A percentile compares a stretch with the other conserved stretches of the same genome.
phyloP scores from a whole-genome alignment of 2,113 vertebrate species.

The Pseudorhombus dupliciocellatus region DNA sequence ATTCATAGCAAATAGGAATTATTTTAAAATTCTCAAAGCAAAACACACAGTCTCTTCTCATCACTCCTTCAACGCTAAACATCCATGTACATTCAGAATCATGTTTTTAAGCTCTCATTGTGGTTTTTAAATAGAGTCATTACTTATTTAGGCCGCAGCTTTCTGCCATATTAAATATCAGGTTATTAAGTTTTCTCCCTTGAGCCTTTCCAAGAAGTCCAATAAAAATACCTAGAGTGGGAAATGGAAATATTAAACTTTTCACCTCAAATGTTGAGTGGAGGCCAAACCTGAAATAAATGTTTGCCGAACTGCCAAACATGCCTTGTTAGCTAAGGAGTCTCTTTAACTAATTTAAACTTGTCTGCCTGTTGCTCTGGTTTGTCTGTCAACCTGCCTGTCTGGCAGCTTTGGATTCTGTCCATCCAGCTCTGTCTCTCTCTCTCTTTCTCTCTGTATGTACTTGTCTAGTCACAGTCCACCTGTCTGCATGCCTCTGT shows the following conservation, averaged over 20 bases:
- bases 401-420: neutral
- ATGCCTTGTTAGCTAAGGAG: slow-evolving; percentile 28
- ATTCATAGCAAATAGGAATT: neutral
- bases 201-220: slow-evolving; percentile 28
- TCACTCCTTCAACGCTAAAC: slow-evolving; percentile 4
- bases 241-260: slow-evolving; percentile 56
- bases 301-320: slow-evolving; percentile 28
- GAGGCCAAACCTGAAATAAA: slow-evolving; percentile 53
- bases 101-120: slow-evolving; percentile 12
- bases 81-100: slow-evolving; percentile 16
- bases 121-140: slow-evolving; percentile 24
- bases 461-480: slow-evolving; percentile 1
- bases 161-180: slow-evolving; percentile 35
- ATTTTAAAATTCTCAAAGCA: neutral
- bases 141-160: slow-evolving; percentile 27
- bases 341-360: slow-evolving; percentile 6
- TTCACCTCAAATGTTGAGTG: slow-evolving; percentile 37
- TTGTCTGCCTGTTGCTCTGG: slow-evolving; percentile 25
- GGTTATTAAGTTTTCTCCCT: slow-evolving; percentile 19
- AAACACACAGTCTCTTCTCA: neutral
- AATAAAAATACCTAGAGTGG: slow-evolving; percentile 45
- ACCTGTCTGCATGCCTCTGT: slow-evolving; percentile 3
- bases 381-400: slow-evolving; percentile 31
- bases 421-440: neutral
- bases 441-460: neutral